These are phyloP conservation scores for Thryonomys swinderianus DNA, from an alignment of 2,113 vertebrate genomes.

Conservation along the genomic window DNA sequence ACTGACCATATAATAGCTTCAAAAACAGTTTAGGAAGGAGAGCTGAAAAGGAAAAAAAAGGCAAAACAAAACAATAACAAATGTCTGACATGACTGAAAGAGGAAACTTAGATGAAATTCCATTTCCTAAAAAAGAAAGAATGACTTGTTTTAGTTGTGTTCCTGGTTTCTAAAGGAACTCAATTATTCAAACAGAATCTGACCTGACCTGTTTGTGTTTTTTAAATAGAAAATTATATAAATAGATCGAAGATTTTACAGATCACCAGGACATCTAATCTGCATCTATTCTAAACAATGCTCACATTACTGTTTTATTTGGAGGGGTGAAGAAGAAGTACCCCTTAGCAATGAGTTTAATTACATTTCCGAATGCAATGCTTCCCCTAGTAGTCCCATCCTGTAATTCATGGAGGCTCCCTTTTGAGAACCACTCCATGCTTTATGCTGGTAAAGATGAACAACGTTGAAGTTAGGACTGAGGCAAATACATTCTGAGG, in stretches of 20 bases:
- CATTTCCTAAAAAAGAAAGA: constrained; percentile 82
- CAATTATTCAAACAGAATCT: constrained; percentile 65
- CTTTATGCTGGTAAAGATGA: neutral
- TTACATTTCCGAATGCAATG: neutral
- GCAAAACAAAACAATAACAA: constrained; percentile 81
- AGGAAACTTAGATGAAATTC: constrained; percentile 83
- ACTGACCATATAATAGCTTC: constrained; percentile 77
- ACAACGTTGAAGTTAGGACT: neutral
- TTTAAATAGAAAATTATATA: constrained; percentile 70
- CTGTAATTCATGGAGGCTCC: neutral
- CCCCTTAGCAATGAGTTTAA: neutral
- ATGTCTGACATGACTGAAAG: constrained; percentile 68
- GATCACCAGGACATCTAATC: constrained; percentile 44
- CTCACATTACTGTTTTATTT: constrained; percentile 48
- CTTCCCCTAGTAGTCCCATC: fast-evolving
- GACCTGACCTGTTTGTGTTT: neutral
- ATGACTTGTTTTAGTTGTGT: constrained; percentile 25
- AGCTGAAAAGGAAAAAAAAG: constrained; percentile 76
- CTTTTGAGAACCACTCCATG: neutral
- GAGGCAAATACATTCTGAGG: neutral
- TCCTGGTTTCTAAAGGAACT: constrained; percentile 60
- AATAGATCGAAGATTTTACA: constrained; percentile 44
- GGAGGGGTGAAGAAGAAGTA: constrained; percentile 14
- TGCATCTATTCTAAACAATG: constrained; percentile 30
- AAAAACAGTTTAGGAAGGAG: constrained; percentile 82